phyloP scores from a whole-genome alignment of 2,113 vertebrate genomes.

The Bufo gargarizans region DNA sequence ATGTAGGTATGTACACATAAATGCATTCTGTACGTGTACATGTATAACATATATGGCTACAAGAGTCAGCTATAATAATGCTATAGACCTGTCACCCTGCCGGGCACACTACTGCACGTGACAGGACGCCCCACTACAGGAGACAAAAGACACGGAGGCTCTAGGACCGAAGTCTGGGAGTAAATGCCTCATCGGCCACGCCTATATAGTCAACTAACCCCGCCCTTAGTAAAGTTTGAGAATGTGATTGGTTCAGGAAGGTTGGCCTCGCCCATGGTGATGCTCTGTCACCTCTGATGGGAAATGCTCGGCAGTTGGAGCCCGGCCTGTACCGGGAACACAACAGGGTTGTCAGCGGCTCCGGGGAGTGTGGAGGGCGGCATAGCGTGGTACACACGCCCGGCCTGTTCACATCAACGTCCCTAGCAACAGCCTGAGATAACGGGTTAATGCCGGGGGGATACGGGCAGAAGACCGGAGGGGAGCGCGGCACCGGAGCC shows the following conservation, averaged over 20 bases:
- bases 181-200: background rate
- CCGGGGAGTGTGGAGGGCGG: background rate
- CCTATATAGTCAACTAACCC: background rate
- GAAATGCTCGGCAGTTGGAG: constrained; percentile 33
- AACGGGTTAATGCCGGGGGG: constrained; percentile 25
- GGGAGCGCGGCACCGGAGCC: constrained; percentile 36
- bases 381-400: background rate
- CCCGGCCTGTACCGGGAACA: constrained; percentile 40
- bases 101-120: background rate
- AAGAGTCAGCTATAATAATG: no score
- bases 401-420: background rate
- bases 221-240: background rate
- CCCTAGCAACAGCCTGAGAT: background rate
- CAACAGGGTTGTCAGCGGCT: background rate
- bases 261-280: background rate
- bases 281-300: constrained; percentile 25
- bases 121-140: background rate
- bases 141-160: background rate
- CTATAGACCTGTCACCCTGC: no score
- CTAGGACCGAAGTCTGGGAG: background rate
- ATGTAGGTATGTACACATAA: no score
- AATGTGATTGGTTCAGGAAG: background rate
- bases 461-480: constrained; percentile 5
- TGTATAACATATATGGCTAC: no score
- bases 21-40: no score